Evolutionary conservation across 2,797 vertebrate genomes (phyloP), one percentile per base, ranked within the genome.

Genomic region (Myotis pilosus): DNA sequence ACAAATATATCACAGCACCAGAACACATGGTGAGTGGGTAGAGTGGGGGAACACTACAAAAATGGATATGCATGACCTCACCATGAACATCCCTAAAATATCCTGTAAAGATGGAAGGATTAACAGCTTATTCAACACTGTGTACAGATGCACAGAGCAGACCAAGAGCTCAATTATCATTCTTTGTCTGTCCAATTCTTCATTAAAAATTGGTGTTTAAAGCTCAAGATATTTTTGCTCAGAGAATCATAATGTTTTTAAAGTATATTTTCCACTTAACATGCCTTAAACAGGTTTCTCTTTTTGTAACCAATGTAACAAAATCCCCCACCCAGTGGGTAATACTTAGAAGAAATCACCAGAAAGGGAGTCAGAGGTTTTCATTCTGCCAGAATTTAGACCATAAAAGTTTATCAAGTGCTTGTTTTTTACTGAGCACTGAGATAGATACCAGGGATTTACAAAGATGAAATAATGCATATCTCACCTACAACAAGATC

Each of bases 11-110:
- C 98, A 96, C 25, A 97, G 97, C 91, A 97, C 92, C 95, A 97
- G 96, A 97, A 98, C 98, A 98, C 98, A 98, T 98, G 98, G 97
- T 98, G 98, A 98, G 98, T 98, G 96, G 98, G 98, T 96, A 98
- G 98, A 98, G 98, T 98, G 97, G 98, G 98, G 98, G 98, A 98
- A 97, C 93, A 69, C 97, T 91, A 95, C 97, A 98, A 95, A 98
- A 98, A 98, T 85, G 97, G 98, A 98, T 97, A 97, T 97, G 97
- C 90, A 98, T 98, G 98, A 98, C 98, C 98, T 97, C 98, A 96
- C 68, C 96, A 92, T 97, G 94, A 97, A 96, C 96, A 83, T 94
- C 94, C 97, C 97, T 96, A 98, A 98, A 98, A 98, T 98, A 98
- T 97, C 97, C 97, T 97, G 89, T 87, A 96, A 97, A 97, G 94